These are phyloP conservation scores for Coregonus ussuriensis DNA, from an alignment of 2,797 vertebrate species.

Conservation along the genomic window DNA sequence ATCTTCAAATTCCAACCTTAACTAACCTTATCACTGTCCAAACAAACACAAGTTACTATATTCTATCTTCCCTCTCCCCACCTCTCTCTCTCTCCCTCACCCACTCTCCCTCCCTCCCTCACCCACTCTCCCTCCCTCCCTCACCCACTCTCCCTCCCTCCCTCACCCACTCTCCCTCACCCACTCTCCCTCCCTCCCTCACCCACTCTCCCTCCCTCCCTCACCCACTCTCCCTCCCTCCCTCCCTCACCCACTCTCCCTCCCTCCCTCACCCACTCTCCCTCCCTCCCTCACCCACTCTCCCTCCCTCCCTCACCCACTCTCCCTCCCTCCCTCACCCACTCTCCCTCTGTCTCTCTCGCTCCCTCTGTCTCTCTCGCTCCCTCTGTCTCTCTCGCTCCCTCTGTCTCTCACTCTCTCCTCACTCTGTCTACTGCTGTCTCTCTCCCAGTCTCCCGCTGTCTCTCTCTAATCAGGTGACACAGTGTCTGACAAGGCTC, in stretches of 20 bases:
- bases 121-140: background rate
- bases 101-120: background rate
- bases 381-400: too few species aligned
- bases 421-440: too few species aligned
- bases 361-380: too few species aligned
- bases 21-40: background rate
- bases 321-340: too few species aligned
- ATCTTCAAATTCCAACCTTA: background rate
- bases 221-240: slow-evolving; percentile 30
- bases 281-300: slow-evolving; percentile 11
- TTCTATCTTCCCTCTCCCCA: background rate
- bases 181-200: background rate
- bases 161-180: background rate
- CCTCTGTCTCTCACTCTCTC: too few species aligned
- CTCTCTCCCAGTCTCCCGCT: too few species aligned
- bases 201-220: background rate
- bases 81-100: background rate
- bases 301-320: slow-evolving; percentile 13
- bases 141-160: background rate
- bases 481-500: slow-evolving; percentile 64
- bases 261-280: slow-evolving; percentile 33
- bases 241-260: slow-evolving; percentile 40
- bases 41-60: background rate
- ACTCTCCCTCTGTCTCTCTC: background rate
- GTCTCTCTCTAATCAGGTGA: slow-evolving; percentile 61